These are phyloP conservation scores for Scalopus aquaticus DNA, from an alignment of 2,113 vertebrate species.

Conservation along the genomic window DNA sequence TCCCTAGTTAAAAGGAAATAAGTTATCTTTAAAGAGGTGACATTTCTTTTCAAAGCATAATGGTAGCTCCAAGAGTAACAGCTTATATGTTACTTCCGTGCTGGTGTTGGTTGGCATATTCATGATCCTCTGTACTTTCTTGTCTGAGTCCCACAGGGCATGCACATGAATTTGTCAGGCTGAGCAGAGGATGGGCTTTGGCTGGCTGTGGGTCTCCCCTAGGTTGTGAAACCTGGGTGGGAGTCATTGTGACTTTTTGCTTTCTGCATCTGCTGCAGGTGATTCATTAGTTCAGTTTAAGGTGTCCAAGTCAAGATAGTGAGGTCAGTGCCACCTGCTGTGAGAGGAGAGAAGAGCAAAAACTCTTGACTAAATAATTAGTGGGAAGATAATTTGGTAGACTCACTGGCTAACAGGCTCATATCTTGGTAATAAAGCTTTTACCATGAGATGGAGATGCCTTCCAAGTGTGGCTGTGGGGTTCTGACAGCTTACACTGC, in stretches of 20 bases:
- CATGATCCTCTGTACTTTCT: not conserved
- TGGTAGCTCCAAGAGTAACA: not conserved
- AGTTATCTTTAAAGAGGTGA: conserved; percentile 1
- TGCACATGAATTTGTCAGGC: not conserved
- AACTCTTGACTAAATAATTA: not conserved
- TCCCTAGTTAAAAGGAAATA: conserved; percentile 18
- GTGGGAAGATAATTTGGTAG: not conserved
- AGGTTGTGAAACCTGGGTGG: not conserved
- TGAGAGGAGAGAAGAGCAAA: not conserved
- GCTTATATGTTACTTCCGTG: not conserved
- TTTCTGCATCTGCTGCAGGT: not conserved
- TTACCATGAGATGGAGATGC: not conserved
- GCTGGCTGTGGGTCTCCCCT: not conserved
- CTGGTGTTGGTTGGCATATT: not conserved
- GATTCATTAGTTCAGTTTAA: not conserved
- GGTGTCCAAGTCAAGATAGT: not conserved
- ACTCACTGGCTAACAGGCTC: not conserved
- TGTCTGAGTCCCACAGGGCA: not conserved
- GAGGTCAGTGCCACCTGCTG: not conserved
- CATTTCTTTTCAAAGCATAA: conserved; percentile 10
- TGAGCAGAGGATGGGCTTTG: not conserved
- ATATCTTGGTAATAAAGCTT: not conserved
- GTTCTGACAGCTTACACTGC: not conserved
- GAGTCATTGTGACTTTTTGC: not conserved
- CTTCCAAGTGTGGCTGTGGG: not conserved